Evolutionary conservation across 2,113 vertebrate species (phyloP), one percentile per base, ranked within the genome.

Genomic region (Stigmatopora nigra): DNA sequence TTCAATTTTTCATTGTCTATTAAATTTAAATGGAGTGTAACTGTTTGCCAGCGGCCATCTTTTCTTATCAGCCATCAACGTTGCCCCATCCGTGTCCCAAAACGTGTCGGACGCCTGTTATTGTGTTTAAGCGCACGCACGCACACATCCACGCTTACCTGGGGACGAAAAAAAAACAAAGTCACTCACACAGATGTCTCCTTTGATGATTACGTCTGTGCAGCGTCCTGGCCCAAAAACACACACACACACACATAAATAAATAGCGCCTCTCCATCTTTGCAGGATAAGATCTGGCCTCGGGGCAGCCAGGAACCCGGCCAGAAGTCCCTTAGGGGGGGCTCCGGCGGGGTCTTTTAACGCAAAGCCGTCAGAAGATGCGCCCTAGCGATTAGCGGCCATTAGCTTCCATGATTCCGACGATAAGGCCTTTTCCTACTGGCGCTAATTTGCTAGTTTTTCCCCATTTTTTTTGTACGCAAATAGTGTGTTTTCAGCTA

Each of bases 211-310:
- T 84, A 81, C 81, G 86, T 84, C 76, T 78, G 80, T 72, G 80
- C 80, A 76, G 76, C 36, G 79, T 55, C 73, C 78, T 86, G 86
- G 84, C 84, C 83, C 62, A 58, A 65, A 84, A 47, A 84, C 83
- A 86, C 77, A 79, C 83, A 81, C 76, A 56, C 25, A 83, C 76
- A 59, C 69, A 84, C 73, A 58, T 66, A 82, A 75, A 73, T 85
- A 86, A 82, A 85, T 36, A 68, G 81, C 72, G 83, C 75, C 86
- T 88, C 84, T 80, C 86, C 86, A 89, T 89, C 86, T 83, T 87
- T 86, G 82, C 85, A 82, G 84, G 88, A 87, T 89, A 89, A 89
- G 84, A 87, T 87, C 82, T 86, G 59, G 86, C 86, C 86, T 77
- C 76, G 73, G 81, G 86, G 82, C 69, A 25, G 78, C 83, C 76